Evolutionary conservation across 2,113 vertebrate species (phyloP).

Genomic region (Dunckerocampus dactyliophorus): DNA sequence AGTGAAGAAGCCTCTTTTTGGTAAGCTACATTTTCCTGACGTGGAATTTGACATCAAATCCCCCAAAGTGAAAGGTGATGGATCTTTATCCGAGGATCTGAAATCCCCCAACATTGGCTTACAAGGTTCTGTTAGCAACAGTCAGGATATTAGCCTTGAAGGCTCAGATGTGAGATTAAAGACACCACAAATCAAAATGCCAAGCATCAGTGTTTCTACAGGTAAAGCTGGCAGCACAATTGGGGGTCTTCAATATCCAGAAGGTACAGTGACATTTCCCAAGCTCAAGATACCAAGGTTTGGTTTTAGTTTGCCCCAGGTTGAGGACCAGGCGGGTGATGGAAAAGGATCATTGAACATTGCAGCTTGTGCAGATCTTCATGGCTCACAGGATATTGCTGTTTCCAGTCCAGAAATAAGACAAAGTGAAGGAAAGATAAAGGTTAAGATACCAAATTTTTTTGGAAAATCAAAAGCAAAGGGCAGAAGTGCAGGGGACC

Average conservation of each 20-base stretch:
- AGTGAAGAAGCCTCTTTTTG: conserved; percentile 83
- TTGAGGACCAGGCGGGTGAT: conserved; percentile 57
- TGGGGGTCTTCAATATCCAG: conserved; percentile 60
- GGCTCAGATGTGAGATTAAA: conserved; percentile 69
- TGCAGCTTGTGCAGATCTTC: conserved; percentile 39
- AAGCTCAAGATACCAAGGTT: conserved; percentile 83
- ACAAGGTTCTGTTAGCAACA: conserved; percentile 22
- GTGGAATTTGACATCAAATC: conserved; percentile 93
- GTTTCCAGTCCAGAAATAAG: conserved; percentile 71
- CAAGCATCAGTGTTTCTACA: conserved; percentile 48
- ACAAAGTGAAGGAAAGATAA: conserved; percentile 76
- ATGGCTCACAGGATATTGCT: conserved; percentile 58
- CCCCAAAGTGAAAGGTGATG: conserved; percentile 74
- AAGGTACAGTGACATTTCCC: conserved; percentile 68
- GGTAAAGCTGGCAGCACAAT: conserved; percentile 27
- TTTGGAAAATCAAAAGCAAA: conserved; percentile 87
- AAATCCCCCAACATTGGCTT: conserved; percentile 1
- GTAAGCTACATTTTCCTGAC: conserved; percentile 87
- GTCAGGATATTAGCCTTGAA: conserved; percentile 50
- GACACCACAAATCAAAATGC: conserved; percentile 65
- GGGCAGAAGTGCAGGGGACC: conserved; percentile 59
- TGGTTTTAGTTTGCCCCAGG: conserved; percentile 70
- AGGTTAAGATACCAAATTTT: conserved; percentile 87
- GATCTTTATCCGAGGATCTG: conserved; percentile 39
- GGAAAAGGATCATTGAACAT: conserved; percentile 50